Conservation (phyloP, 2,113 vertebrate species). For the Brienomyrus brachyistius region DNA sequence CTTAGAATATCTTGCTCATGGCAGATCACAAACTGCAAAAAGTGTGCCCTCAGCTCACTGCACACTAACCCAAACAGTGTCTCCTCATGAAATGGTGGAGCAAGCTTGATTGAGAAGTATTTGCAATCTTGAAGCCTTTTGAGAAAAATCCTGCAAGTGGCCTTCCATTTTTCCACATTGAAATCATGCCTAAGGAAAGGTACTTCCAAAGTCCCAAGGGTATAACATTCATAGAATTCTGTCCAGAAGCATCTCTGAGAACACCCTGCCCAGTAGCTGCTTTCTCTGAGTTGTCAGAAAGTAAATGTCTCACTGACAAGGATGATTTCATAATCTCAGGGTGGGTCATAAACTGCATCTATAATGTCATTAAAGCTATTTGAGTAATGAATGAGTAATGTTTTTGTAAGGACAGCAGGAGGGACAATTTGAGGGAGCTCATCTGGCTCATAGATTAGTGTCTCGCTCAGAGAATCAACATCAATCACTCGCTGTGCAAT, state of each 20-base stretch:
- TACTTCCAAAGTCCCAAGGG: conserved; percentile 24
- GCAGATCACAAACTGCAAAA: background rate
- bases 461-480: background rate
- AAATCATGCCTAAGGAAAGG: conserved; percentile 2
- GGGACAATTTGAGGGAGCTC: background rate
- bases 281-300: conserved; percentile 30
- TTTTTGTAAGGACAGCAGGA: conserved; percentile 8
- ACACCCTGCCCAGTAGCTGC: conserved; percentile 26
- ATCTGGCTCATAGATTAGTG: background rate
- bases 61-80: background rate
- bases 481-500: background rate
- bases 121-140: background rate
- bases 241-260: conserved; percentile 25
- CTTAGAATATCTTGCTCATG: background rate
- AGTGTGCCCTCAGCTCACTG: background rate
- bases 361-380: conserved; percentile 27
- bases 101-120: background rate
- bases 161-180: background rate
- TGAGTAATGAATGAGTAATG: conserved; percentile 12
- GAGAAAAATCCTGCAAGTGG: background rate
- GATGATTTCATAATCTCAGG: conserved; percentile 19
- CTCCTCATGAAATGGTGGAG: background rate
- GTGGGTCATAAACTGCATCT: conserved; percentile 20
- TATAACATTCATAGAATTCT: conserved; percentile 12
- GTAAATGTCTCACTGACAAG: conserved; percentile 18